Evolutionary conservation across 2,113 vertebrate species (phyloP).

Genomic region (Syrmaticus mikado): DNA sequence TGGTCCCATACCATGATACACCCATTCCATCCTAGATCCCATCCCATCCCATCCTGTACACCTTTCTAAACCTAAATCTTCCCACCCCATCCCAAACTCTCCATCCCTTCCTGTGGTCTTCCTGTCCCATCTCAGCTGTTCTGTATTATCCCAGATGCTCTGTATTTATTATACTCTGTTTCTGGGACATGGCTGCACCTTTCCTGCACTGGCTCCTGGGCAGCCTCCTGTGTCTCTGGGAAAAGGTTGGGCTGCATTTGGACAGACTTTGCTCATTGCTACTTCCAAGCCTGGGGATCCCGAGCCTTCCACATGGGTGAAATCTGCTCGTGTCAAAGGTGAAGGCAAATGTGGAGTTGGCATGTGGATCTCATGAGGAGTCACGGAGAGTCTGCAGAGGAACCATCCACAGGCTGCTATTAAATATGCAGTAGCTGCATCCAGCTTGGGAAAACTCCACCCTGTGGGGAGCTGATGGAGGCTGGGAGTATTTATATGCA

Average conservation of each 20-base stretch:
- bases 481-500: not conserved
- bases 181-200: not conserved
- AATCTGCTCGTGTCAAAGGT: not conserved
- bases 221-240: not conserved
- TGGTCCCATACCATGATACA: not conserved
- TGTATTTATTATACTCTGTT: not conserved
- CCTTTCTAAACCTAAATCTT: not conserved
- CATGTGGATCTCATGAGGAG: not conserved
- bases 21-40: not conserved
- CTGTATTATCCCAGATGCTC: too few relatives aligned
- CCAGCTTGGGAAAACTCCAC: not conserved
- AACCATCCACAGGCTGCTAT: not conserved
- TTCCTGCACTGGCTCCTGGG: not conserved
- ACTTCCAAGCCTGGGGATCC: not conserved
- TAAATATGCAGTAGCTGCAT: not conserved
- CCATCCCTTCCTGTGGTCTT: not conserved
- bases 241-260: not conserved
- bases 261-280: not conserved
- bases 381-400: not conserved
- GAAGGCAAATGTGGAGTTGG: not conserved
- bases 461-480: rapidly evolving
- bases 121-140: not conserved
- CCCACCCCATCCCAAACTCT: not conserved
- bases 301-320: not conserved
- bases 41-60: not conserved